Evolutionary conservation across 2,113 vertebrate species (phyloP).

Genomic region (Cepphus grylle): DNA sequence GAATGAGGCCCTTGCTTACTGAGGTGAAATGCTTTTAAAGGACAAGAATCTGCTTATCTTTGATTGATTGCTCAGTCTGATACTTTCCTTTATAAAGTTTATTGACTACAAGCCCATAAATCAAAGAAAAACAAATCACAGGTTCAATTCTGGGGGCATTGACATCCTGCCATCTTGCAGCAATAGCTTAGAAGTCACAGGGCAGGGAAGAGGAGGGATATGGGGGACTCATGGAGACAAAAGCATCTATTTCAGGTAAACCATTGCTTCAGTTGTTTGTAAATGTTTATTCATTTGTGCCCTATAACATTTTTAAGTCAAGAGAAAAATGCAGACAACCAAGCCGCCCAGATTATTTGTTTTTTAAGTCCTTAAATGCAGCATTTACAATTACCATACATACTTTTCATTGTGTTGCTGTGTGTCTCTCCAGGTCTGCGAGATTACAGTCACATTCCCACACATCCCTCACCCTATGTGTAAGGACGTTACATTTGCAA

Average conservation of each 20-base stretch:
- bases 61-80: slow-evolving; percentile 80
- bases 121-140: slow-evolving; percentile 84
- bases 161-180: slow-evolving; percentile 75
- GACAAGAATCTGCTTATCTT: slow-evolving; percentile 83
- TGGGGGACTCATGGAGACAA: background rate
- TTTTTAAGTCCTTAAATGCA: background rate
- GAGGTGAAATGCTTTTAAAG: slow-evolving; percentile 80
- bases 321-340: background rate
- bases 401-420: background rate
- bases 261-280: background rate
- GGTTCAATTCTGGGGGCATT: slow-evolving; percentile 79
- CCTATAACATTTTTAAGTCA: background rate
- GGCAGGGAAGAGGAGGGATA: background rate
- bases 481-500: background rate
- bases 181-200: slow-evolving; percentile 61
- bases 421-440: background rate
- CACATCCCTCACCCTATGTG: background rate
- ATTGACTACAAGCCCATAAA: slow-evolving; percentile 83
- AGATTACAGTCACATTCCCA: background rate
- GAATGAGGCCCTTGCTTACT: slow-evolving; percentile 76
- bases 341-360: background rate
- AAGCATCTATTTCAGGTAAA: background rate
- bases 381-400: background rate
- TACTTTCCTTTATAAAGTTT: slow-evolving; percentile 82
- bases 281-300: background rate